Evolutionary conservation across 2,113 vertebrate genomes (phyloP).

Genomic region (Phylloscopus trochilus): DNA sequence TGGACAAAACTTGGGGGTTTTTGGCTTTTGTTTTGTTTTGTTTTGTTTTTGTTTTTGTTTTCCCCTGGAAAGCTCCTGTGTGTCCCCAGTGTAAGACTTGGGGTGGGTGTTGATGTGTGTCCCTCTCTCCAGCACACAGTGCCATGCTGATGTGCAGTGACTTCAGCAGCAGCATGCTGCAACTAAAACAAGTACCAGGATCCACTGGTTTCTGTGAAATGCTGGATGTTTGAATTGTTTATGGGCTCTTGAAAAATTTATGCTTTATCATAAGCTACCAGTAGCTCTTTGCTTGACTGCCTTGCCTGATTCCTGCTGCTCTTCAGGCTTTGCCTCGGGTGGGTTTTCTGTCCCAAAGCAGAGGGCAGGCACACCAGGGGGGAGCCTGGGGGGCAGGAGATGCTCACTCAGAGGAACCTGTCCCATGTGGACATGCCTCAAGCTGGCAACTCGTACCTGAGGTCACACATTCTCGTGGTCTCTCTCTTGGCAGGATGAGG

Average conservation of each 20-base stretch:
- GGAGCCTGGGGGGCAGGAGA: fast-evolving
- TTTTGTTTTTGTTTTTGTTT: neutral
- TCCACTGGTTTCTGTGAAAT: neutral
- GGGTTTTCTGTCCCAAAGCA: neutral
- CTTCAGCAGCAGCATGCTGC: neutral
- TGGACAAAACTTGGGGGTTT: fast-evolving
- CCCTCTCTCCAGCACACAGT: neutral
- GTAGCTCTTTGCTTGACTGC: neutral
- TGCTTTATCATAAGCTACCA: neutral
- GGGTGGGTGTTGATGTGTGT: neutral
- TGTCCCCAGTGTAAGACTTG: neutral
- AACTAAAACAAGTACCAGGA: neutral
- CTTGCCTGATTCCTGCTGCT: neutral
- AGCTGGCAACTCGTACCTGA: neutral
- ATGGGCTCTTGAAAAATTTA: neutral
- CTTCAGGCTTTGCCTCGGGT: neutral
- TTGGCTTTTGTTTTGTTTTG: neutral
- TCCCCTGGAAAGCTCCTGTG: fast-evolving
- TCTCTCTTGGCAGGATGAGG: neutral
- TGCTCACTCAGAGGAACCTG: neutral
- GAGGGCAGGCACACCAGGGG: neutral
- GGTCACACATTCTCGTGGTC: neutral
- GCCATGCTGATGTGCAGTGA: neutral
- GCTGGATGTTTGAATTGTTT: constrained; percentile 9
- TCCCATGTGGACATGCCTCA: fast-evolving